A percentile compares a stretch with the other conserved stretches of the same genome.
phyloP scores from a whole-genome alignment of 2,797 vertebrate genomes.

The Eutrigla gurnardus region DNA sequence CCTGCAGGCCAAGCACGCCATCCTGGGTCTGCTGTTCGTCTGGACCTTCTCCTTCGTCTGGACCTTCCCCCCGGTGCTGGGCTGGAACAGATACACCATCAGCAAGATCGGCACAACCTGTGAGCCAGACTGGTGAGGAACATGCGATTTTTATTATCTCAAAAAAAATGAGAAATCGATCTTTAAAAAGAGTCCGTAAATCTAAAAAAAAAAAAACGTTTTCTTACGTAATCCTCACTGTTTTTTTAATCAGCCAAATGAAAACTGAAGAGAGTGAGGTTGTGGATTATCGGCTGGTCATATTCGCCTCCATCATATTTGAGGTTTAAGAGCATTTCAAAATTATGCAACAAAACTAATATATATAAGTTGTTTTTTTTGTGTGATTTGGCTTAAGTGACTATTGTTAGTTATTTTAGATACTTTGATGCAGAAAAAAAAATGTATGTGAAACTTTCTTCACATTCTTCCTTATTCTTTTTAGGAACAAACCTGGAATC shows the following conservation, averaged over 20 bases:
- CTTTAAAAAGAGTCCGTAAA: neutral
- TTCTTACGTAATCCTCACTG: neutral
- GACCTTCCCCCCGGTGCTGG: slow-evolving; percentile 90
- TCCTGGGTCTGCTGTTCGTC: slow-evolving; percentile 88
- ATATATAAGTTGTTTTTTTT: neutral
- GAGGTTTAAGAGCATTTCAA: neutral
- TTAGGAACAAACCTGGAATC: neutral
- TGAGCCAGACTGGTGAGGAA: slow-evolving; percentile 93
- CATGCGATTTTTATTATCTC: neutral
- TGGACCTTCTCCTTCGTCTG: slow-evolving; percentile 93
- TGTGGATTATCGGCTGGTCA: neutral
- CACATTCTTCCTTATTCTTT: neutral
- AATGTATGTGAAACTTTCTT: too few species aligned
- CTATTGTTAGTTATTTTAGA: too few species aligned
- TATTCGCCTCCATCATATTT: neutral
- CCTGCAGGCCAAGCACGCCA: slow-evolving; percentile 84
- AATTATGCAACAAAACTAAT: too few species aligned
- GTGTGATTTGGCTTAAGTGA: neutral
- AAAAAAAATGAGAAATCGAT: neutral
- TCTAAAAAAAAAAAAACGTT: neutral
- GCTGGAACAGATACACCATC: slow-evolving; percentile 93
- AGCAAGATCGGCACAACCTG: slow-evolving; percentile 95
- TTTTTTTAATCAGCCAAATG: neutral
- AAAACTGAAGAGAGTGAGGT: neutral
- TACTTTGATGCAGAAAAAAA: too few species aligned